phyloP scores from a whole-genome alignment of 2,888 invertebrate genomes.

The Ferrisia virgata region DNA sequence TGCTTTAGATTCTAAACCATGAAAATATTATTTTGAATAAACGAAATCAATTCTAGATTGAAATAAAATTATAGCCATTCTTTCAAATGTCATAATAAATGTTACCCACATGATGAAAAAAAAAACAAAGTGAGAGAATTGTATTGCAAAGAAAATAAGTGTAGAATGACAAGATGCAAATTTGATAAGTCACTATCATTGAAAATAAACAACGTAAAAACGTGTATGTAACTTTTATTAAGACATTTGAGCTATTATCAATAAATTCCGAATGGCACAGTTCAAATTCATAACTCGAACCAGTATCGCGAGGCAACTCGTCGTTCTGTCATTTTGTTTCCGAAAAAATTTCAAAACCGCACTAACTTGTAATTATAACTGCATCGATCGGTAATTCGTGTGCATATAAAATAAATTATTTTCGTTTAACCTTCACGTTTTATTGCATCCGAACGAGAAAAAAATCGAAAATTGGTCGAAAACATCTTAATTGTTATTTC shows the following conservation, averaged over 20 bases:
- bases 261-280: not conserved
- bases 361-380: not conserved
- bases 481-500: conserved; percentile 29
- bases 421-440: conserved; percentile 18
- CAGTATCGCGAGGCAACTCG: too few relatives aligned
- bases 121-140: too few relatives aligned
- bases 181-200: not conserved
- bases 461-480: not conserved
- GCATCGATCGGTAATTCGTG: not conserved
- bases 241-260: not conserved
- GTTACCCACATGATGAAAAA: too few relatives aligned
- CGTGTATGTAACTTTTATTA: not conserved
- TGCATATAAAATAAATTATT: conserved; percentile 5
- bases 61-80: too few relatives aligned
- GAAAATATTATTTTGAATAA: too few relatives aligned
- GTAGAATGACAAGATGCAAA: not conserved
- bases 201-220: not conserved
- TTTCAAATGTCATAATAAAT: too few relatives aligned
- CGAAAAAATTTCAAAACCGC: not conserved
- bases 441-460: not conserved
- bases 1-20: too few relatives aligned
- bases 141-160: too few relatives aligned
- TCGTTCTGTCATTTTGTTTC: not conserved
- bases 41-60: too few relatives aligned
- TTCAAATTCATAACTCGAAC: not conserved